These are phyloP conservation scores for Protonemura montana DNA, from an alignment of 2,888 invertebrate species.

Conservation along the genomic window DNA sequence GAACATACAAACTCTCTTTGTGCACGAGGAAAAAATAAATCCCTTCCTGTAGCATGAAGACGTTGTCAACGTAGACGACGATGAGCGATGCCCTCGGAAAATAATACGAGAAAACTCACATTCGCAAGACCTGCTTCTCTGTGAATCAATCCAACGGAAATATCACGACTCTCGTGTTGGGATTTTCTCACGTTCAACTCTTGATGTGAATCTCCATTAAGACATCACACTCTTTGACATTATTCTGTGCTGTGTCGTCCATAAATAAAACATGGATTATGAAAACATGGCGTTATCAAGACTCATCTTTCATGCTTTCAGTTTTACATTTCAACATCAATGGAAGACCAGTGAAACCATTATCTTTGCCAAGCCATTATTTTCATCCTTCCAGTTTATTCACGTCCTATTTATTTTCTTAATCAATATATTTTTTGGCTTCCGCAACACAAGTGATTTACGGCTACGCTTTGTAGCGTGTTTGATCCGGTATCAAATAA, in stretches of 20 bases:
- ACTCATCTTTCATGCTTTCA: neutral
- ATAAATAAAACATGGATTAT: neutral
- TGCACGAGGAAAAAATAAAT: neutral
- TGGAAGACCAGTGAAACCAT: neutral
- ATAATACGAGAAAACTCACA: neutral
- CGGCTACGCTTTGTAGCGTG: neutral
- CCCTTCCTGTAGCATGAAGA: neutral
- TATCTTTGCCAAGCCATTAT: neutral
- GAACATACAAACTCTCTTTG: neutral
- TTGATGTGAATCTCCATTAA: neutral
- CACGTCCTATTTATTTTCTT: neutral
- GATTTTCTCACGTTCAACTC: neutral
- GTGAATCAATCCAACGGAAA: neutral
- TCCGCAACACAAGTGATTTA: neutral
- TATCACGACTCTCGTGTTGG: neutral
- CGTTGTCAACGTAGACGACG: neutral
- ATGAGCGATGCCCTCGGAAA: neutral
- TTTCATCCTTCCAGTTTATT: neutral
- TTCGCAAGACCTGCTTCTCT: neutral
- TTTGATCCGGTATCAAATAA: slow-evolving; percentile 20
- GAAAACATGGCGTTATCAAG: neutral
- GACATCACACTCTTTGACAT: neutral
- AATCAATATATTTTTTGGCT: neutral
- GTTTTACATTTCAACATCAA: neutral
- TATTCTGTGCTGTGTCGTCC: neutral